These are phyloP conservation scores for Sinocyclocheilus anophthalmus DNA, from an alignment of 2,113 vertebrate genomes.

Conservation along the genomic window DNA sequence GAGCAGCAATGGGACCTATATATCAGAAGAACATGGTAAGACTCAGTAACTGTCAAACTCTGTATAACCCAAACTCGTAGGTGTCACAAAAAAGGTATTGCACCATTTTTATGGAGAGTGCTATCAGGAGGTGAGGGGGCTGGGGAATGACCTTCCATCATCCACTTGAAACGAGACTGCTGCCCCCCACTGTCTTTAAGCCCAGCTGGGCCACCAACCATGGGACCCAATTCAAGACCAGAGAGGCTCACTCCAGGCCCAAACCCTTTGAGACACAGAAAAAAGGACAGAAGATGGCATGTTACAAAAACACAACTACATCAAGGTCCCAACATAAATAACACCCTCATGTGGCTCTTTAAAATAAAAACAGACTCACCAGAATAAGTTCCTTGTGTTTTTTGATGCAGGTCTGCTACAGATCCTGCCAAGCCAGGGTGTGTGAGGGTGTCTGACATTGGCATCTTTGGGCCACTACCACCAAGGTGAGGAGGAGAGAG, in stretches of 20 bases:
- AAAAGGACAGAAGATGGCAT: neutral
- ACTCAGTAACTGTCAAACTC: neutral
- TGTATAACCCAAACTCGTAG: neutral
- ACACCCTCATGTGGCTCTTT: neutral
- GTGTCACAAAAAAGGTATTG: slow-evolving; percentile 49
- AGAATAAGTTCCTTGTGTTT: slow-evolving; percentile 88
- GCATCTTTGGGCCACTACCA: slow-evolving; percentile 83
- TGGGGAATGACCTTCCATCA: slow-evolving; percentile 94
- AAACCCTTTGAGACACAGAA: slow-evolving; percentile 78
- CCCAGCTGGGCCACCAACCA: slow-evolving; percentile 77
- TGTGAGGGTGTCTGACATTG: slow-evolving; percentile 83
- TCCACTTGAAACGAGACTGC: slow-evolving; percentile 97
- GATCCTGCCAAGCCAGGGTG: slow-evolving; percentile 85
- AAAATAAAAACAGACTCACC: slow-evolving; percentile 72
- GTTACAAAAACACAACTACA: neutral
- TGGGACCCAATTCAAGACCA: slow-evolving; percentile 86
- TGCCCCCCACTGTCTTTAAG: slow-evolving; percentile 86
- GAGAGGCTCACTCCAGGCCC: slow-evolving; percentile 79
- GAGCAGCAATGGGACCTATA: slow-evolving; percentile 66
- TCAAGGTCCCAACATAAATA: neutral
- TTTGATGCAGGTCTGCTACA: slow-evolving; percentile 91
- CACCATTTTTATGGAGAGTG: slow-evolving; percentile 95
- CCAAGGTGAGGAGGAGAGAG: slow-evolving; percentile 94
- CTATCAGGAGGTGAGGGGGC: slow-evolving; percentile 90
- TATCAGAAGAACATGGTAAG: slow-evolving; percentile 65